A percentile compares a stretch with the other conserved stretches of the same genome.
Conservation (phyloP, 2,797 vertebrate species). For the Phalloptychus januarius region DNA sequence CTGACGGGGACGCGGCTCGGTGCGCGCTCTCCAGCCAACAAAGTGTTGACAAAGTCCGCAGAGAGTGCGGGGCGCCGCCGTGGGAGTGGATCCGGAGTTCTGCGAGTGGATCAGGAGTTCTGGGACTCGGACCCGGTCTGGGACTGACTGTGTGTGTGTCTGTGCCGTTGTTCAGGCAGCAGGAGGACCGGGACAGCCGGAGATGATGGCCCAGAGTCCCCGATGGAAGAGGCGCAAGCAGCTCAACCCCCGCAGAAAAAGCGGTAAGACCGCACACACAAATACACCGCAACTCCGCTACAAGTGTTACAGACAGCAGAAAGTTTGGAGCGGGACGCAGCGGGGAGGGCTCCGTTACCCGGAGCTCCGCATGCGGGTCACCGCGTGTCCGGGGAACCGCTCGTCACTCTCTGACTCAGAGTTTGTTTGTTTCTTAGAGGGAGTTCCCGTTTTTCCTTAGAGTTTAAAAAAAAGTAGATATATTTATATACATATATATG, state of each 20-base stretch:
- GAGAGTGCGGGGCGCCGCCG: not conserved
- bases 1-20: slow-evolving; percentile 65
- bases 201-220: slow-evolving; percentile 95
- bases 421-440: not conserved
- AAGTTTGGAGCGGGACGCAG: slow-evolving; percentile 5
- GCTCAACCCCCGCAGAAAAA: slow-evolving; percentile 95
- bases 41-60: slow-evolving; percentile 22
- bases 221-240: slow-evolving; percentile 96
- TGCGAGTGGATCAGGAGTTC: not conserved
- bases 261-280: slow-evolving; percentile 82
- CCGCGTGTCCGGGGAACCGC: not conserved
- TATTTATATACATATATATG: not conserved
- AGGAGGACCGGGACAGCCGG: slow-evolving; percentile 82
- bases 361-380: slow-evolving; percentile 5
- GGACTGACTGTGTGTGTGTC: slow-evolving; percentile 69
- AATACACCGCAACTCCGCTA: not conserved
- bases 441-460: not conserved
- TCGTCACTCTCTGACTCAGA: not conserved
- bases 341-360: not conserved
- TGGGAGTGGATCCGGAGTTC: not conserved
- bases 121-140: slow-evolving; percentile 6
- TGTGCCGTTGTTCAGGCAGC: slow-evolving; percentile 84
- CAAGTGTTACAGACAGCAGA: not conserved
- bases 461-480: not conserved
- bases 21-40: slow-evolving; percentile 46